Evolutionary conservation across 2,888 invertebrate species (phyloP), one percentile per base, ranked within the genome.

Genomic region (Scaptomyza tumidula): DNA sequence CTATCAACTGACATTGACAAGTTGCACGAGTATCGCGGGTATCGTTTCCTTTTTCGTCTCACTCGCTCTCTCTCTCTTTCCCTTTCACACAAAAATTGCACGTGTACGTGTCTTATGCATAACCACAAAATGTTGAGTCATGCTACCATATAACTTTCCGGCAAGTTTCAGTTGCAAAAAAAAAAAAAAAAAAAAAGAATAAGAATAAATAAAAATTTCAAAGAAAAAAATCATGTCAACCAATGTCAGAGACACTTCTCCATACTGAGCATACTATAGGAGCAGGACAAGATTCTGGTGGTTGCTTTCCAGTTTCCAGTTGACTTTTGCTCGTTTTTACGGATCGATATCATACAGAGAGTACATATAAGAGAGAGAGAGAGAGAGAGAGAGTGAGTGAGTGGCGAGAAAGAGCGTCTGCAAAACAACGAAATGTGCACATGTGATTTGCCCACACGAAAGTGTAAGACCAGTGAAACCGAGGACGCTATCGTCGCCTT

Each of bases 121-220:
- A 88, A 83, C 83, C 86, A 70, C 87, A 86, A 86, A 85, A 70
- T 78, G 86, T 87, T 86, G 89, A 86, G 89, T 86, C 86, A 86
- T 78, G 65, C 63, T 60, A 39, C 59, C 69, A 78, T 78, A 78
- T 64, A 69, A 59, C 52, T 41, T 74, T 71, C 74, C 62, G 61
- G 74, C 62, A 56, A 54, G 33, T 46, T 57, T 57, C 7, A 16
- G 49, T 55, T n/a, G 54, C 52, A 45, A 57, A 56, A 62, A 52
- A 41, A 35, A 67, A 57, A 27, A 29, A 9, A 27, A 0, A 33
- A 27, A 31, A 13, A 5, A 41, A 41, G n/a, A n/a, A n/a, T n/a
- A n/a, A 1, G 29, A 13, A 14, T 5, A 6, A 9, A 6, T 2
- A 10, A 33, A 41, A 31, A 13, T 35, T 35, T 37, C 4, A 13